Base-by-base conservation (phyloP, 2,113 vertebrate genomes). In the Blennius ocellaris region DNA sequence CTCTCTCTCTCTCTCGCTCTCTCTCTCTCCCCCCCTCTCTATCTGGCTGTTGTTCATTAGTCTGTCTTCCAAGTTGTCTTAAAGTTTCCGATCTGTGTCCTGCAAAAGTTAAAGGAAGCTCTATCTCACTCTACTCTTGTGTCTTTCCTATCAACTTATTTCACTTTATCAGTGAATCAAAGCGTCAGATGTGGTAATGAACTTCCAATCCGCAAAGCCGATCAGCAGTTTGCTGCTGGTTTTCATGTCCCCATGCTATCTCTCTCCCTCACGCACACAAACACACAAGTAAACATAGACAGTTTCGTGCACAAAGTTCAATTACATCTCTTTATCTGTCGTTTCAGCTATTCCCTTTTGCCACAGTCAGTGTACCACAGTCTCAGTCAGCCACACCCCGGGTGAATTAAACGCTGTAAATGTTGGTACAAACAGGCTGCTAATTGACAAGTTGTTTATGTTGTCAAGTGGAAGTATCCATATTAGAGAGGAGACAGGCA, bases 361-460 rank as follows among this genome's bases (percentile, higher is more conserved):
- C 45, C 36, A 36, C 39, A n/a, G n/a, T 57, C 7, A 5, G 17
- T n/a, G 40, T 62, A 52, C 50, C 78, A 59, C 38, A 40, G 52
- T 73, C 61, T 59, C 56, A 65, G 56, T 57, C 56, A 53, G 66
- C 76, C 73, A 40, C 80, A n/a, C 57, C 78, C 63, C 71, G 8
- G 50, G 71, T 47, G 68, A 73, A 78, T 78, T 79, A 73, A 53
- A 56, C 3, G 16, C 53, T 73, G 64, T 83, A 76, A 90, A 87
- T 55, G 75, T 78, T 76, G 80, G 53, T 78, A 79, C 91, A 89
- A 90, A 78, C 73, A 65, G 70, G 61, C 74, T 51, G 63, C 89
- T 89, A 92, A 94, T 87, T 88, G 79, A 84, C 59, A 72, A 81
- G 81, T 80, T 87, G 83, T 86, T 87, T 88, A 85, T 86, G 80